Base-by-base conservation (phyloP, 2,113 vertebrate species). In the Ophthalmotilapia sp. region DNA sequence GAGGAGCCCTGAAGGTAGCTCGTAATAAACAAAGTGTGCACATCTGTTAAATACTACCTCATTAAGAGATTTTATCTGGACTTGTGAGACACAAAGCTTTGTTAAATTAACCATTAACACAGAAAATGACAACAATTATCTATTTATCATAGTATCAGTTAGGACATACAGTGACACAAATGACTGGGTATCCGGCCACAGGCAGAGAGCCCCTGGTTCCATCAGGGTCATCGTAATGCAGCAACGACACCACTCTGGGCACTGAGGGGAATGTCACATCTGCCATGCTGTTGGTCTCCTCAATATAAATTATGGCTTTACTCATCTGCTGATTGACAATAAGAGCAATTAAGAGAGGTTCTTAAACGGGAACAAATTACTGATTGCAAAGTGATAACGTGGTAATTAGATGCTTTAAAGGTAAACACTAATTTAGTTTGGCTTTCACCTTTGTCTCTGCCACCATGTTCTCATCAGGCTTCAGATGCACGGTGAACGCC, bases 401-500 rank as follows among this genome's bases (percentile, higher is more conserved):
- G 29, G 56, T n/a, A 38, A 75, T 56, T 55, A 84, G 73, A 7
- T 31, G 6, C 9, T 60, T 54, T 58, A 68, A 79, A 82, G n/a
- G 36, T 79, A 51, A 90, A 88, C 26, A 29, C 3, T 82, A 53
- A 73, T 84, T 40, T 31, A 17, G 19, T n/a, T 26, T n/a, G n/a
- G 77, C 23, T 38, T 42, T 70, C 73, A 99, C 98, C 98, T 98
- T 97, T 6, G 96, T 98, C 93, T 99, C 98, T 60, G 98, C 98
- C 4, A 99, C 92, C 98, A 99, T 99, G 91, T 99, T 98, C 92
- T 99, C 98, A 84, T 99, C 98, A 2, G 98, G 97, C 60, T 96
- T 98, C 80, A 99, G 96, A 83, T 99, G 98, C 80, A 99, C 96
- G 2, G 98, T 99, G 94, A 99, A 99, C 31, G 98, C 97, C 89